phyloP scores from a whole-genome alignment of 2,888 invertebrate genomes.

The Dynastes hyllus region DNA sequence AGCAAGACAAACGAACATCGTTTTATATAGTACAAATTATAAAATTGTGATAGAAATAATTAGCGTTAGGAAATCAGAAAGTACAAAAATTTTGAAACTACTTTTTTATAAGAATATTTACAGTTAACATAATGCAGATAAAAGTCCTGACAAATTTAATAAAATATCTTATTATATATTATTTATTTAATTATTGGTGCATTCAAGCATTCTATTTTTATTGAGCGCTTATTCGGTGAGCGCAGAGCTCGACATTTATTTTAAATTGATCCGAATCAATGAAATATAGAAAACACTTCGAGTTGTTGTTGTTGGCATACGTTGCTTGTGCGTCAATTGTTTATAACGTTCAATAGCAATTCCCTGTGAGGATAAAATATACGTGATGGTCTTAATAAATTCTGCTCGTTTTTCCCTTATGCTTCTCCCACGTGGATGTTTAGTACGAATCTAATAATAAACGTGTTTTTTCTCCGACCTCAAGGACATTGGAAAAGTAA shows the following conservation, averaged over 20 bases:
- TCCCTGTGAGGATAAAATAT: not conserved
- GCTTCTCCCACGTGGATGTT: not conserved
- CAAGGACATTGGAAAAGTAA: constrained; percentile 28
- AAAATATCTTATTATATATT: not conserved
- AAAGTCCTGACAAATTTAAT: too few relatives aligned
- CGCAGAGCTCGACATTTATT: constrained; percentile 13
- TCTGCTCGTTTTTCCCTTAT: constrained; percentile 12
- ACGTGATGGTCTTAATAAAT: constrained; percentile 16
- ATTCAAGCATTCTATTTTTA: constrained; percentile 24
- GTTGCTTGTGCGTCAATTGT: constrained; percentile 34
- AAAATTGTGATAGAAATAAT: too few relatives aligned
- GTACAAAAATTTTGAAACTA: too few relatives aligned
- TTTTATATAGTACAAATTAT: too few relatives aligned
- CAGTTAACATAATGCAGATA: too few relatives aligned
- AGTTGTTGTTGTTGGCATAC: constrained; percentile 33
- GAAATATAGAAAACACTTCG: constrained; percentile 8
- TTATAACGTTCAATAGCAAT: constrained; percentile 12
- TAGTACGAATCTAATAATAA: constrained; percentile 26
- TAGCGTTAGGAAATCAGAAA: too few relatives aligned
- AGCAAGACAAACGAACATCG: too few relatives aligned
- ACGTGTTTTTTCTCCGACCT: not conserved
- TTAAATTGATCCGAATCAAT: constrained; percentile 36
- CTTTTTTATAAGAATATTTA: too few relatives aligned
- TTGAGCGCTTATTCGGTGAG: constrained; percentile 2
- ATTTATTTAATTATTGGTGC: constrained; percentile 15